Evolutionary conservation across 2,797 vertebrate genomes (phyloP).

Genomic region (Rhinogobio ventralis): DNA sequence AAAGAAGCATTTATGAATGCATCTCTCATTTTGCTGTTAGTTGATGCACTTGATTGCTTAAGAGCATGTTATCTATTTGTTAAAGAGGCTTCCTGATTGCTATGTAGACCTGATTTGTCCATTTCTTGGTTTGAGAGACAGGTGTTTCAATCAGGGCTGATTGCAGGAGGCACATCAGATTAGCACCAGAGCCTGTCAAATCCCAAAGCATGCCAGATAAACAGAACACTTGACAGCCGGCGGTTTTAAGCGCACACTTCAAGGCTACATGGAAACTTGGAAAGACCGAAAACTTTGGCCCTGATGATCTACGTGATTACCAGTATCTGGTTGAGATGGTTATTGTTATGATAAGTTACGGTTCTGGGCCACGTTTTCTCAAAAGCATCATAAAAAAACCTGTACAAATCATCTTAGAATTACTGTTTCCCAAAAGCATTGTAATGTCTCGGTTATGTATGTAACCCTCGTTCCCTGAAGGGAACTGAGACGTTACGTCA

Average conservation of each 20-base stretch:
- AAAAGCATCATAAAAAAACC: neutral
- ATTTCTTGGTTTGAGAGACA: conserved; percentile 63
- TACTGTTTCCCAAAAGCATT: neutral
- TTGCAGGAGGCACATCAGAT: conserved; percentile 58
- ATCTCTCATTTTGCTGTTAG: conserved; percentile 52
- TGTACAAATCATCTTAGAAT: neutral
- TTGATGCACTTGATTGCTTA: conserved; percentile 65
- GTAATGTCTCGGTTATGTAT: no score
- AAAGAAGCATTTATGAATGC: conserved; percentile 45
- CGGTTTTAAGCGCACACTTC: conserved; percentile 23
- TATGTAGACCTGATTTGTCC: conserved; percentile 61
- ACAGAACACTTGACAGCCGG: conserved; percentile 44
- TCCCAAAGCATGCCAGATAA: conserved; percentile 38
- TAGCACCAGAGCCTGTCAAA: conserved; percentile 37
- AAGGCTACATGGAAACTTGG: conserved; percentile 2
- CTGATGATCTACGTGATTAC: neutral
- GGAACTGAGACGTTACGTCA: no score
- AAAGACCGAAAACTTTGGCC: neutral
- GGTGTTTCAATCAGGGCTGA: conserved; percentile 70
- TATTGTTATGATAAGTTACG: neutral
- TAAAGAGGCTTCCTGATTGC: conserved; percentile 68
- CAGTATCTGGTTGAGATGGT: neutral
- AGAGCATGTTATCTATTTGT: conserved; percentile 60
- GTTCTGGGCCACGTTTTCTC: neutral
- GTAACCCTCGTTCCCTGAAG: no score